Evolutionary conservation across 2,888 invertebrate genomes (phyloP).

Genomic region (Aphodius sticticus): DNA sequence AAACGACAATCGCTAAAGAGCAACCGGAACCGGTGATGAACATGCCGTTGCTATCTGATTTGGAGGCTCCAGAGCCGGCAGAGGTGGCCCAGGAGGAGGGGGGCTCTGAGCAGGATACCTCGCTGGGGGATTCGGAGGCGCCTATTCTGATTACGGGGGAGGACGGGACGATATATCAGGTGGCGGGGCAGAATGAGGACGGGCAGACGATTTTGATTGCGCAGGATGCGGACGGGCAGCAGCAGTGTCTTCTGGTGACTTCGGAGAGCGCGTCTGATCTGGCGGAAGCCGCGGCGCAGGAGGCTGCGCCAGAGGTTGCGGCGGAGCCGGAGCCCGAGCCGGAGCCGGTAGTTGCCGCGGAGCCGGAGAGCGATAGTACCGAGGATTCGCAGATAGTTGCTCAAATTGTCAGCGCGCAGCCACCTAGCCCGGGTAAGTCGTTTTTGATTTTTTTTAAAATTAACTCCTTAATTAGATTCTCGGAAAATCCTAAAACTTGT

Average conservation of each 20-base stretch:
- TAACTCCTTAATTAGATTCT: not conserved
- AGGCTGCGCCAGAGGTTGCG: conserved; percentile 42
- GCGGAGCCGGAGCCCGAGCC: conserved; percentile 43
- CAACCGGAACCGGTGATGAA: conserved; percentile 49
- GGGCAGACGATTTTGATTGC: conserved; percentile 79
- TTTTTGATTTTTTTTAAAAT: not conserved
- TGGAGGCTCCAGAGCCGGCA: conserved; percentile 30
- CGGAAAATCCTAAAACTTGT: no score
- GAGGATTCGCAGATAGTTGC: conserved; percentile 78
- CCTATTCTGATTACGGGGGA: conserved; percentile 84
- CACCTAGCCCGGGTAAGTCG: conserved; percentile 79
- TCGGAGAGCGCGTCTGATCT: conserved; percentile 67
- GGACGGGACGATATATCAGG: conserved; percentile 82
- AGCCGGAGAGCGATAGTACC: conserved; percentile 60
- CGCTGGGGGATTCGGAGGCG: conserved; percentile 59
- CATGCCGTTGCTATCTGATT: conserved; percentile 51
- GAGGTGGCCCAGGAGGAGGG: conserved; percentile 26
- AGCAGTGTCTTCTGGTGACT: conserved; percentile 73
- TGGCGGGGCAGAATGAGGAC: conserved; percentile 76
- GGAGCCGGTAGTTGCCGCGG: conserved; percentile 37
- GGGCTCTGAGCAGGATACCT: no score
- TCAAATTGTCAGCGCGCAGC: conserved; percentile 84
- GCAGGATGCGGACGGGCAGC: conserved; percentile 78
- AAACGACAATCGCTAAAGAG: conserved; percentile 19
- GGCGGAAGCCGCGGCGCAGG: conserved; percentile 62